These are phyloP conservation scores for Squalus acanthias DNA, from an alignment of 2,797 vertebrate species.

Conservation along the genomic window DNA sequence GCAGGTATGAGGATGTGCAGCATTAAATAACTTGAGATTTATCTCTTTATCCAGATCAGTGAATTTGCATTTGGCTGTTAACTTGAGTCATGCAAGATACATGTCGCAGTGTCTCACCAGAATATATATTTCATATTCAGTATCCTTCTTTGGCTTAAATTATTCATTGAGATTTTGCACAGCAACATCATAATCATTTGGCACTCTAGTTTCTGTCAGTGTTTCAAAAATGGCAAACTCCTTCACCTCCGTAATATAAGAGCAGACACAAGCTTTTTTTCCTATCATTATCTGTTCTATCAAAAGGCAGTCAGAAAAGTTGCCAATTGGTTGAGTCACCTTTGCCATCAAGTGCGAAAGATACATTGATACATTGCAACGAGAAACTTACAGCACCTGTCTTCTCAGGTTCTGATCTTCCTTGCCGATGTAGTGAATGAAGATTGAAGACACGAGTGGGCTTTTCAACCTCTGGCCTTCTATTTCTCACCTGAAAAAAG, in stretches of 20 bases:
- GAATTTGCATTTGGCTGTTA: background rate
- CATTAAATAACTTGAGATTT: background rate
- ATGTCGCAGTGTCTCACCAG: background rate
- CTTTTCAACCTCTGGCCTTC: background rate
- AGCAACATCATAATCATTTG: background rate
- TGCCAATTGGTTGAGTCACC: background rate
- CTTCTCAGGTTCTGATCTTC: background rate
- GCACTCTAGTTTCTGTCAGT: background rate
- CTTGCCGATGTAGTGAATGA: background rate
- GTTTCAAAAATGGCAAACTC: background rate
- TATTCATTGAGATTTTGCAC: background rate
- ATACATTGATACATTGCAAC: background rate
- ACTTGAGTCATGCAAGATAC: background rate
- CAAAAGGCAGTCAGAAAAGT: background rate
- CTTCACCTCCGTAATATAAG: background rate
- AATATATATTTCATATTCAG: slow-evolving; percentile 3
- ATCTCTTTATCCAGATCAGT: background rate
- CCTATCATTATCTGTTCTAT: background rate
- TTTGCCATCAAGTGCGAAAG: background rate
- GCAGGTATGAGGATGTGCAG: background rate
- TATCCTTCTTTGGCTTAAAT: background rate
- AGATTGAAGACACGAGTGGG: background rate
- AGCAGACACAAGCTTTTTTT: background rate
- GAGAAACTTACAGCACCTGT: background rate
- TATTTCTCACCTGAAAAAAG: background rate